A percentile compares a stretch with the other conserved stretches of the same genome.
phyloP scores from a whole-genome alignment of 2,888 invertebrate genomes.

The Heliothis peltigera region DNA sequence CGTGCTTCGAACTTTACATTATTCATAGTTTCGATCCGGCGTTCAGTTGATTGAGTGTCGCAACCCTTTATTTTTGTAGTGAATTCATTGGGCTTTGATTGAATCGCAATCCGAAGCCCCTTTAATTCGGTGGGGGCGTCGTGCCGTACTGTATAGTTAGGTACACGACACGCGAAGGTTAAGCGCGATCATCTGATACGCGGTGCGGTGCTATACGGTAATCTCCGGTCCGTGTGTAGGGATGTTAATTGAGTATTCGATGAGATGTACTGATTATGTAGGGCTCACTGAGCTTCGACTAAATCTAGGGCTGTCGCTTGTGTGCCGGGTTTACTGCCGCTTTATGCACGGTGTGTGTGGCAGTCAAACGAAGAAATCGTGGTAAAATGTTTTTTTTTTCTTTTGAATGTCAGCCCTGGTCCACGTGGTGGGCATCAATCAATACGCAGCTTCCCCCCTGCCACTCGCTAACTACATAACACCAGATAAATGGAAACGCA shows the following conservation, averaged over 20 bases:
- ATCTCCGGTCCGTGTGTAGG: constrained; percentile 77
- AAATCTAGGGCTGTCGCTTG: constrained; percentile 45
- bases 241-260: constrained; percentile 81
- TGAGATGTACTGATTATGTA: constrained; percentile 75
- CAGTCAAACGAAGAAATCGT: constrained; percentile 19
- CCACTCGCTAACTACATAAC: constrained; percentile 76
- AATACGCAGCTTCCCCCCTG: constrained; percentile 70
- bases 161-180: constrained; percentile 72
- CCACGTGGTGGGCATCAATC: constrained; percentile 78
- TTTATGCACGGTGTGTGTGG: constrained; percentile 11
- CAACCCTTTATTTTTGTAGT: constrained; percentile 69
- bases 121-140: constrained; percentile 70
- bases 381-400: constrained; percentile 52
- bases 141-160: constrained; percentile 62
- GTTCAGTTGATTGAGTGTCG: constrained; percentile 65
- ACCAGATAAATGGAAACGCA: constrained; percentile 76
- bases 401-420: constrained; percentile 65
- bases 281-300: constrained; percentile 65
- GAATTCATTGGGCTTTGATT: constrained; percentile 74
- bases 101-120: constrained; percentile 75
- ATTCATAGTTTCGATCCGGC: constrained; percentile 57
- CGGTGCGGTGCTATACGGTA: constrained; percentile 66
- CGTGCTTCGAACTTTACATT: constrained; percentile 63
- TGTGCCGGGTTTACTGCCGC: constrained; percentile 11
- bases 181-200: constrained; percentile 73